Base-by-base conservation (phyloP, 2,113 vertebrate genomes). In the Sceloporus undulatus region DNA sequence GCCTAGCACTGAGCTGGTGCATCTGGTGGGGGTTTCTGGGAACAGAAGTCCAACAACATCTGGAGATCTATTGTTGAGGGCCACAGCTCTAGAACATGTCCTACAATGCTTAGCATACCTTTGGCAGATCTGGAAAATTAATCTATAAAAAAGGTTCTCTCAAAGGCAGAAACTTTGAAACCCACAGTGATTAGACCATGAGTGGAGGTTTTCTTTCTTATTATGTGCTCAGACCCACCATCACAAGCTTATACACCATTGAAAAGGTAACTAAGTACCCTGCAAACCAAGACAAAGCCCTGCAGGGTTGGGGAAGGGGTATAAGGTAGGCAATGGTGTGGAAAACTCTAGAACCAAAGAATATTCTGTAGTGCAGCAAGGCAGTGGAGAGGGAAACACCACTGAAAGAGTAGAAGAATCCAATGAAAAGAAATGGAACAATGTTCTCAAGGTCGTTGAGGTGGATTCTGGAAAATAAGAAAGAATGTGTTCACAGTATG, bases 391-490 rank as follows among this genome's bases (percentile, higher is more conserved):
- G 96, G 0, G 97, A 94, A 0, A 98, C 98, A 34, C 95, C 95
- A 0, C 97, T 98, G 88, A 99, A 90, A 5, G 97, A 87, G 1
- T 98, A 99, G 54, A 99, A 93, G 14, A 99, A 96, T 6, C 98
- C 98, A 1, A 99, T 89, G 18, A 97, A 86, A 23, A 98, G 48
- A 48, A 99, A 99, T 0, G 98, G 98, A 74, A 99, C n/a, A 0
- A 99, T 95, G 59, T 98, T 99, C 90, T 99, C 98, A 90, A 99
- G 90, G 94, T 99, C 98, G n/a, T 99, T 99, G 95, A 95, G 96
- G 92, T 99, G 98, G 89, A 96, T 97, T 88, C 98, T 99, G 94
- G 54, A 84, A 89, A 91, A 91, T 75, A 92, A 91, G 89, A 25
- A 94, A 79, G 93, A 38, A 82, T 40, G 29, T n/a, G 1, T 91